Conservation (phyloP, 2,888 invertebrate genomes). For the Poecilobothrus nobilitatus region DNA sequence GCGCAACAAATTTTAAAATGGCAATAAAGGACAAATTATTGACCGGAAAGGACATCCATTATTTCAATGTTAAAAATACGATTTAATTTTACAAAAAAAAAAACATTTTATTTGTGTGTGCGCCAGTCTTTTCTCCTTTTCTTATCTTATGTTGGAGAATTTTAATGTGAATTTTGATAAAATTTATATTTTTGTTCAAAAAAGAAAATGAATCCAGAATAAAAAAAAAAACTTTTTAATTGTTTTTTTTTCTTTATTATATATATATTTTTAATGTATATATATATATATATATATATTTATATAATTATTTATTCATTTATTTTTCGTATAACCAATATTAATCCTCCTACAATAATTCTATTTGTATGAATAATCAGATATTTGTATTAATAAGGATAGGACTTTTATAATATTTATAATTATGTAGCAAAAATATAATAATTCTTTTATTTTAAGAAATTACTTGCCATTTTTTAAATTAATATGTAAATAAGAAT, state of each 20-base stretch:
- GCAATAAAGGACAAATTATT: slow-evolving; percentile 12
- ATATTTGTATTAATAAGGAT: too few relatives aligned
- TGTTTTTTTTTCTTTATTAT: background rate
- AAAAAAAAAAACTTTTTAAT: background rate
- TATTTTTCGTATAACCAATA: too few relatives aligned
- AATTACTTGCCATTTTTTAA: too few relatives aligned
- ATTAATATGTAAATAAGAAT: too few relatives aligned
- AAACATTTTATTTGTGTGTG: background rate
- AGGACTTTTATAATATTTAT: too few relatives aligned
- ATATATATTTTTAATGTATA: too few relatives aligned
- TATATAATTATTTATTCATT: too few relatives aligned
- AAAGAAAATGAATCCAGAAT: background rate
- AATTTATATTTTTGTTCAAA: background rate
- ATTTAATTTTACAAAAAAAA: background rate
- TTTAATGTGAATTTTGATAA: slow-evolving; percentile 1
- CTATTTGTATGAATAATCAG: too few relatives aligned
- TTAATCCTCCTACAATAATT: too few relatives aligned
- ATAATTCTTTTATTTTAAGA: too few relatives aligned
- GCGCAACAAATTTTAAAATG: background rate
- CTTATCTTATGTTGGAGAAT: background rate
- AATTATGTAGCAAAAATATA: too few relatives aligned
- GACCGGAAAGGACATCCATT: slow-evolving; percentile 10
- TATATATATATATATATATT: too few relatives aligned
- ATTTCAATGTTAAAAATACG: background rate
- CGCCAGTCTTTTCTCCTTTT: background rate